These are phyloP conservation scores for Tenebrosternarchus preto DNA, from an alignment of 2,113 vertebrate genomes.

Conservation along the genomic window DNA sequence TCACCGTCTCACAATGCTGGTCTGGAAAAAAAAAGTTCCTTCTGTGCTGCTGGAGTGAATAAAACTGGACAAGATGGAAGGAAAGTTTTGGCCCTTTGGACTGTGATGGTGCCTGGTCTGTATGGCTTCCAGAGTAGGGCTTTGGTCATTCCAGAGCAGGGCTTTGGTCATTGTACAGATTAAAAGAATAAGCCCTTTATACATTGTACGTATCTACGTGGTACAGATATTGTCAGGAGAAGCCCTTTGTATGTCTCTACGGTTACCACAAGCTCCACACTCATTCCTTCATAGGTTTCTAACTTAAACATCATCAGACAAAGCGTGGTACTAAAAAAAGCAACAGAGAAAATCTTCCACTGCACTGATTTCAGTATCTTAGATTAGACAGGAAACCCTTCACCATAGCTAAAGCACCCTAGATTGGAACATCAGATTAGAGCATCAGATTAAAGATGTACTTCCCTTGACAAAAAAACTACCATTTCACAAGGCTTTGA, in stretches of 20 bases:
- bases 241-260: too few species aligned
- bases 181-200: background rate
- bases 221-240: too few species aligned
- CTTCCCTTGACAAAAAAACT: constrained; percentile 28
- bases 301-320: too few species aligned
- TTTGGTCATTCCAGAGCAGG: constrained; percentile 24
- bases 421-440: constrained; percentile 6
- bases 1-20: background rate
- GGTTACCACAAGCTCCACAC: background rate
- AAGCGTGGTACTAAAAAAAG: too few species aligned
- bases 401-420: too few species aligned
- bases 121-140: background rate
- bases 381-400: constrained; percentile 28
- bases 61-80: background rate
- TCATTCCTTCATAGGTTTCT: background rate
- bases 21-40: background rate
- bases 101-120: background rate
- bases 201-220: background rate
- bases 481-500: constrained; percentile 28
- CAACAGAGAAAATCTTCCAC: constrained; percentile 38
- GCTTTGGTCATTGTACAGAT: constrained; percentile 1
- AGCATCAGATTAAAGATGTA: too few species aligned
- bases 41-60: background rate
- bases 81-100: background rate
- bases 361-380: constrained; percentile 19